Percentiles rank a stretch among this genome's conserved stretches.
phyloP scores from a whole-genome alignment of 2,113 vertebrate genomes.

The Dipodomys spectabilis region DNA sequence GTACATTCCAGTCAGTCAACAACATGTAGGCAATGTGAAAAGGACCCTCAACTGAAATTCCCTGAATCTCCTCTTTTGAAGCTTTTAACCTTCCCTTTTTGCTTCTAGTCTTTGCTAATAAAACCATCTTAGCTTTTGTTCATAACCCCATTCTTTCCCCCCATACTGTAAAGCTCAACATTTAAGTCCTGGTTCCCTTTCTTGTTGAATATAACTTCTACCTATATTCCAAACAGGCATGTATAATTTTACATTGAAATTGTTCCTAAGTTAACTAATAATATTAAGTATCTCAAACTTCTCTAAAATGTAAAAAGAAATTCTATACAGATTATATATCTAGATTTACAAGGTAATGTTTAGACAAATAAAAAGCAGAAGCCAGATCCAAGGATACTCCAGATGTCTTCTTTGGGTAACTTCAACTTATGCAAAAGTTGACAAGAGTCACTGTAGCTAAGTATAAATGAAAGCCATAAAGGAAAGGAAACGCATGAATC shows the following conservation, averaged over 20 bases:
- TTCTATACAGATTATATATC: conserved; percentile 59
- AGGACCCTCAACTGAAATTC: conserved; percentile 22
- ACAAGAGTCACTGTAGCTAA: conserved; percentile 64
- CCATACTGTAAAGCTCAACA: neutral
- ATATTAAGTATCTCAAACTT: conserved; percentile 44
- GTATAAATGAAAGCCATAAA: conserved; percentile 72
- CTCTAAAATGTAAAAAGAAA: conserved; percentile 59
- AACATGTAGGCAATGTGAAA: conserved; percentile 28
- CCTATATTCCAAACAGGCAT: conserved; percentile 17
- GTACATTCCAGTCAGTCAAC: conserved; percentile 28
- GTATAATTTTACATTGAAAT: conserved; percentile 22
- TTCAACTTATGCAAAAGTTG: conserved; percentile 66
- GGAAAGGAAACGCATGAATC: conserved; percentile 68
- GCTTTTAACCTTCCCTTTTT: conserved; percentile 35
- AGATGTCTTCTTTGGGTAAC: conserved; percentile 68
- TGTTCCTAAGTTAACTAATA: conserved; percentile 23
- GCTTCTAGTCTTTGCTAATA: conserved; percentile 52
- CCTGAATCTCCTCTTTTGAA: conserved; percentile 46
- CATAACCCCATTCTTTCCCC: neutral
- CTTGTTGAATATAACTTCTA: conserved; percentile 6
- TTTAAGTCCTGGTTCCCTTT: neutral
- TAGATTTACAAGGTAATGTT: conserved; percentile 63
- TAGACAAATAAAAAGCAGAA: conserved; percentile 61
- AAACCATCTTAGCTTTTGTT: conserved; percentile 28
- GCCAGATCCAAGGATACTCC: conserved; percentile 47